Evolutionary conservation across 2,113 vertebrate genomes (phyloP).

Genomic region (Mus pahari): DNA sequence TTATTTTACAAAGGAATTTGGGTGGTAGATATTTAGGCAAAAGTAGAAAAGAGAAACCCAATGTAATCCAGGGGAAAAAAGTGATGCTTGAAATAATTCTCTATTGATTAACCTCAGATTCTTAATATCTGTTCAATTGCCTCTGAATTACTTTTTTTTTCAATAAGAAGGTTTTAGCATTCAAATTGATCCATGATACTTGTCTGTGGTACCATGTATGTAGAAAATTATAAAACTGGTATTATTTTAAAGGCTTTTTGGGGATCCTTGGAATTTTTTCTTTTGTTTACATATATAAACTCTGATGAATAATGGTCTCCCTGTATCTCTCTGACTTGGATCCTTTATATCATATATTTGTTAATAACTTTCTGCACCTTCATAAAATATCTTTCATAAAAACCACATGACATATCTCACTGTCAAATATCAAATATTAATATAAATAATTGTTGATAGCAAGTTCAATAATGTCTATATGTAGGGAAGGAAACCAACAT

Average conservation of each 20-base stretch:
- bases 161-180: constrained; percentile 40
- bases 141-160: constrained; percentile 52
- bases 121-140: constrained; percentile 32
- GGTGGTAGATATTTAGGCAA: background rate
- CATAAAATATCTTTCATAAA: background rate
- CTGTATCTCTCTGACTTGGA: background rate
- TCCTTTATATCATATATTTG: background rate
- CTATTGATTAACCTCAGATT: constrained; percentile 49
- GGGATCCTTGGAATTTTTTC: background rate
- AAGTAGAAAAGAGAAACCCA: background rate
- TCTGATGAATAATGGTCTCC: background rate
- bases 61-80: background rate
- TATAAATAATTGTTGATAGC: background rate
- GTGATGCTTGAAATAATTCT: background rate
- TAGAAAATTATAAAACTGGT: constrained; percentile 7
- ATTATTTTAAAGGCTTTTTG: background rate
- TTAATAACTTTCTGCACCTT: background rate
- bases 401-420: background rate
- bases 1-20: constrained; percentile 64
- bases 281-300: background rate
- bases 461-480: background rate
- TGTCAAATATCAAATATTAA: background rate
- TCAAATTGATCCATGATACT: constrained; percentile 44
- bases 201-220: background rate
- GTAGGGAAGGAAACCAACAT: background rate